phyloP scores from a whole-genome alignment of 2,113 vertebrate species.

The Rhadina sibilatrix region DNA sequence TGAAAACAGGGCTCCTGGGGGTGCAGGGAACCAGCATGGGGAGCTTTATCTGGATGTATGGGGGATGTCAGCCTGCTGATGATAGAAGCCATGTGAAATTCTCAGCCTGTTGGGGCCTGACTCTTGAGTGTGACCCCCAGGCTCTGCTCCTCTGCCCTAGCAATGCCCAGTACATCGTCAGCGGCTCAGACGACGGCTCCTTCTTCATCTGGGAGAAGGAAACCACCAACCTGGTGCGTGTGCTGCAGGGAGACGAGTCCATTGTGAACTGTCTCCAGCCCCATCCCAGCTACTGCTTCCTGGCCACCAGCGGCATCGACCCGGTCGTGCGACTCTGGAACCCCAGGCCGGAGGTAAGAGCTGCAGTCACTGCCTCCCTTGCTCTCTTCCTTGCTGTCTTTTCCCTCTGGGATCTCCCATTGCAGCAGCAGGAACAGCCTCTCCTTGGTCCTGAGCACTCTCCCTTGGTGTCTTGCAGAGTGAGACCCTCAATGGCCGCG shows the following conservation, averaged over 20 bases:
- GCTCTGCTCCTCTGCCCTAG: slow-evolving; percentile 67
- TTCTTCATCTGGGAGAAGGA: slow-evolving; percentile 99
- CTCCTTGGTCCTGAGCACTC: background rate
- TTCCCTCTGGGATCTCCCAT: fast-evolving
- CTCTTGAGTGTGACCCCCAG: background rate
- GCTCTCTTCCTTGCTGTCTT: fast-evolving
- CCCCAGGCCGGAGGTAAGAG: slow-evolving; percentile 90
- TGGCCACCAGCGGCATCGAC: slow-evolving; percentile 97
- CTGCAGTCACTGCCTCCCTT: fast-evolving
- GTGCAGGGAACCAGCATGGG: background rate
- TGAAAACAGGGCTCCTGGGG: background rate
- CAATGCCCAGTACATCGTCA: slow-evolving; percentile 97
- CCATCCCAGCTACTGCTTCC: slow-evolving; percentile 96
- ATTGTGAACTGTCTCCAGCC: slow-evolving; percentile 99
- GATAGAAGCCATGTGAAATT: background rate
- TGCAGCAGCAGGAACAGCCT: background rate
- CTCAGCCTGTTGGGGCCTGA: background rate
- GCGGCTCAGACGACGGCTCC: slow-evolving; percentile 96
- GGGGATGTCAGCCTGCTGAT: background rate
- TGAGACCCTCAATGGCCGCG: slow-evolving; percentile 86
- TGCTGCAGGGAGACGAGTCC: slow-evolving; percentile 96
- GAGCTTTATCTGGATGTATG: background rate
- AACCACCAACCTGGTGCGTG: slow-evolving; percentile 93
- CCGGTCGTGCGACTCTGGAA: slow-evolving; percentile 96
- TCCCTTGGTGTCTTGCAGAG: slow-evolving; percentile 70